phyloP scores from a whole-genome alignment of 2,888 invertebrate species.

The Ornithoptera alexandrae region DNA sequence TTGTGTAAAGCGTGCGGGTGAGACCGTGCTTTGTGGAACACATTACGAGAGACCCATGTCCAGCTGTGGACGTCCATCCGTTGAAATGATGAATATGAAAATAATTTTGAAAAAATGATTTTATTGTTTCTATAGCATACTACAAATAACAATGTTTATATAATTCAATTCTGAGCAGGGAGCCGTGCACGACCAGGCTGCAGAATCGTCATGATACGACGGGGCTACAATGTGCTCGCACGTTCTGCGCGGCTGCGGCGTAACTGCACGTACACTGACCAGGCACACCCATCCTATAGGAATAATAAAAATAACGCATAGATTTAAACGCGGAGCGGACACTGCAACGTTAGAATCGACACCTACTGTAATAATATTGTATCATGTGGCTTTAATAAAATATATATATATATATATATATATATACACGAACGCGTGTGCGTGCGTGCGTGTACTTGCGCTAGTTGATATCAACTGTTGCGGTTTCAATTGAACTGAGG shows the following conservation, averaged over 20 bases:
- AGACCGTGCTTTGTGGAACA: too few species aligned
- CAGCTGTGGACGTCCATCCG: too few species aligned
- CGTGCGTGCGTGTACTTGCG: neutral
- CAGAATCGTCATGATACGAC: constrained; percentile 6
- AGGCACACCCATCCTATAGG: constrained; percentile 12
- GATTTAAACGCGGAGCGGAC: constrained; percentile 8
- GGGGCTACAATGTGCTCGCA: constrained; percentile 18
- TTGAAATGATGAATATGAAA: too few species aligned
- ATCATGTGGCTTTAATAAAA: constrained; percentile 8
- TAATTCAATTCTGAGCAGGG: constrained; percentile 37
- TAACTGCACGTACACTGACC: constrained; percentile 19
- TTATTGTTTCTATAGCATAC: too few species aligned
- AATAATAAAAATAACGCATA: constrained; percentile 13
- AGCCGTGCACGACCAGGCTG: constrained; percentile 39
- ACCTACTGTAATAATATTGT: constrained; percentile 8
- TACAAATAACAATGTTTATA: neutral
- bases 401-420: neutral
- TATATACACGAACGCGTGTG: constrained; percentile 12
- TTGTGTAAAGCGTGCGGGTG: too few species aligned
- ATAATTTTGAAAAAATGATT: too few species aligned
- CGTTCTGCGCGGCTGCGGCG: constrained; percentile 16
- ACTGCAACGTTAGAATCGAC: constrained; percentile 1
- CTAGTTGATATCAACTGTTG: neutral
- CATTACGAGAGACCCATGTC: too few species aligned
- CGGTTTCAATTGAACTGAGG: constrained; percentile 11